Percentiles rank a stretch among this genome's conserved stretches.
Evolutionary conservation across 2,797 vertebrate species (phyloP).

Genomic region (Falco biarmicus): DNA sequence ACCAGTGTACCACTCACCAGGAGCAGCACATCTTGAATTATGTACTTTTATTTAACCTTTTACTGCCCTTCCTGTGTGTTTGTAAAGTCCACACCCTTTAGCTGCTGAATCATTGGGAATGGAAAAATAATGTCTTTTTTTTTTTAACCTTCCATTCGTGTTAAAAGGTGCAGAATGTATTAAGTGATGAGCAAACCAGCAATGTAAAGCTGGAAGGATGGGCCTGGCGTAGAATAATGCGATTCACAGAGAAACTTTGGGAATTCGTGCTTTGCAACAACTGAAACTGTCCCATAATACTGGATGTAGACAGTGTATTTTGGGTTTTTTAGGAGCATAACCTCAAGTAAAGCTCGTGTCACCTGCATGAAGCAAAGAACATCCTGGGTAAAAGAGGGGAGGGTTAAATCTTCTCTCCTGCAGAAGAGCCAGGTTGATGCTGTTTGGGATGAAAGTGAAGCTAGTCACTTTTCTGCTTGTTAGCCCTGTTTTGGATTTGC

Average conservation of each 20-base stretch:
- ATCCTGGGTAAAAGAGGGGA: not conserved
- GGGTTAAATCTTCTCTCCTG: not conserved
- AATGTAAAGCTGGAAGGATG: not conserved
- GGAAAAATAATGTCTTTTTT: not conserved
- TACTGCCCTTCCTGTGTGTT: not conserved
- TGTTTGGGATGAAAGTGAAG: not conserved
- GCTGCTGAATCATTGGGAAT: not conserved
- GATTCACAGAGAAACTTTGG: not conserved
- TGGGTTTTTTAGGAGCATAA: rapidly evolving
- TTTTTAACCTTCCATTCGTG: not conserved
- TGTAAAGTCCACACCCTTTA: not conserved
- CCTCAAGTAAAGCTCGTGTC: not conserved
- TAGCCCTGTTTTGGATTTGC: not conserved
- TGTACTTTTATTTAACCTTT: not conserved
- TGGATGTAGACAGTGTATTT: not conserved
- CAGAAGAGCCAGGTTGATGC: not conserved
- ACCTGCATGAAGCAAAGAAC: not conserved
- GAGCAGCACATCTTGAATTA: not conserved
- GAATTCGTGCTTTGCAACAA: not conserved
- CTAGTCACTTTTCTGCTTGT: not conserved
- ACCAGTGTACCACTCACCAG: not conserved
- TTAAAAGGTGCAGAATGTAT: not conserved
- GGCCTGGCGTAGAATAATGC: not conserved
- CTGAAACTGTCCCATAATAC: not conserved
- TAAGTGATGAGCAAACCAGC: not conserved